phyloP scores from a whole-genome alignment of 2,113 vertebrate genomes.

The Syngnathus scovelli region DNA sequence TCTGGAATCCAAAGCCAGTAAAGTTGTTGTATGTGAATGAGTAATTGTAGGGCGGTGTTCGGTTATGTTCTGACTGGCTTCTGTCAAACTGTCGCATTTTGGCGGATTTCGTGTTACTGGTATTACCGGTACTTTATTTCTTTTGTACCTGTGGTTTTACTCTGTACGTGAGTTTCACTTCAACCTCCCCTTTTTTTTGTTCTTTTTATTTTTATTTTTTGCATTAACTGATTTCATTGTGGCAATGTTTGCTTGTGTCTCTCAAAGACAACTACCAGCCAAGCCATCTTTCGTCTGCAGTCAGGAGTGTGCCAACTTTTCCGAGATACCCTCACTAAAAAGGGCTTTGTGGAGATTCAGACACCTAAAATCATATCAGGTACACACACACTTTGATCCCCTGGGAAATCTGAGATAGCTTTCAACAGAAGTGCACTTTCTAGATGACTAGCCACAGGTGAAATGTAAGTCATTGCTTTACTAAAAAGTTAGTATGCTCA shows the following conservation, averaged over 20 bases:
- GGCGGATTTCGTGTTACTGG: slow-evolving; percentile 7
- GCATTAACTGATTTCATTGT: slow-evolving; percentile 14
- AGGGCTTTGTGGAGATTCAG: slow-evolving; percentile 96
- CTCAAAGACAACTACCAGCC: slow-evolving; percentile 90
- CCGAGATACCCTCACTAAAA: slow-evolving; percentile 86
- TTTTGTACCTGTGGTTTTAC: slow-evolving; percentile 7
- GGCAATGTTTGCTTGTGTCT: slow-evolving; percentile 24
- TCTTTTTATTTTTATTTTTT: not conserved
- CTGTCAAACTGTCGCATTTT: slow-evolving; percentile 16
- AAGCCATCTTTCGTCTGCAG: slow-evolving; percentile 88
- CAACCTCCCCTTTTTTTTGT: not conserved
- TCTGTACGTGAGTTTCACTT: slow-evolving; percentile 15
- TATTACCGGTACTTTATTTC: slow-evolving; percentile 1
- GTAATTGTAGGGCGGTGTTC: slow-evolving; percentile 8
- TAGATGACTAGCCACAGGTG: slow-evolving; percentile 10
- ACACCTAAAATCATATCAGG: slow-evolving; percentile 98
- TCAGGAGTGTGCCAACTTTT: slow-evolving; percentile 93
- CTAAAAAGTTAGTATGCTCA: slow-evolving; percentile 20
- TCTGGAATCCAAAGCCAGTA: slow-evolving; percentile 14
- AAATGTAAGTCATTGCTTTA: slow-evolving; percentile 25
- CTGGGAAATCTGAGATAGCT: not conserved
- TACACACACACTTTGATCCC: slow-evolving; percentile 45
- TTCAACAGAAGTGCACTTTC: not conserved
- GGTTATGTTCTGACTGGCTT: slow-evolving; percentile 2
- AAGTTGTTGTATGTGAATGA: slow-evolving; percentile 39